Evolutionary conservation across 2,113 vertebrate genomes (phyloP).

Genomic region (Lepus europaeus): DNA sequence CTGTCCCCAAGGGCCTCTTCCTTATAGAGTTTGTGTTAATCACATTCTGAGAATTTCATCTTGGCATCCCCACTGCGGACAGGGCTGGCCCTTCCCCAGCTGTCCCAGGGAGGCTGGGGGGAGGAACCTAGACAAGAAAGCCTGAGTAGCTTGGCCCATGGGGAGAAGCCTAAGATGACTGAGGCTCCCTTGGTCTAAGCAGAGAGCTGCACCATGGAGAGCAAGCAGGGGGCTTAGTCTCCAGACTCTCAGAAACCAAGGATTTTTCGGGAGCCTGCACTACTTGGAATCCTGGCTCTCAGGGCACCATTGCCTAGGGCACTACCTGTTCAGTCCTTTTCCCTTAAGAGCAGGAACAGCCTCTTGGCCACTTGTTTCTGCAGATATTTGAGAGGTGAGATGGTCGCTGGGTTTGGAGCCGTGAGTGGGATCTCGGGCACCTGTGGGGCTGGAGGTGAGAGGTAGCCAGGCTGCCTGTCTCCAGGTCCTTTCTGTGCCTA

Average conservation of each 20-base stretch:
- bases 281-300: background rate
- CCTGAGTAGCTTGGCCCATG: background rate
- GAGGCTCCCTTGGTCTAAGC: background rate
- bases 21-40: constrained; percentile 25
- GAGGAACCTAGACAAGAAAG: background rate
- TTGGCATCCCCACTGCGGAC: background rate
- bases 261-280: background rate
- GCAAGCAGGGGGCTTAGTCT: background rate
- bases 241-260: background rate
- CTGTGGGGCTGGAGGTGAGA: background rate
- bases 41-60: background rate
- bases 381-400: background rate
- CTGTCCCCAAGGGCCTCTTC: background rate
- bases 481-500: background rate
- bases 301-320: background rate
- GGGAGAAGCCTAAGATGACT: background rate
- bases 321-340: background rate
- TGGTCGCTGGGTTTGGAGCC: background rate
- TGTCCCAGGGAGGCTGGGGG: background rate
- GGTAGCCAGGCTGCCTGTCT: background rate
- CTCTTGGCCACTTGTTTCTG: background rate
- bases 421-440: background rate
- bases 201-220: background rate
- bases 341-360: background rate
- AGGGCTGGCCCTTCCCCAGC: rapidly evolving